Evolutionary conservation across 2,888 invertebrate species (phyloP).

Genomic region (Leptinotarsa juncta): DNA sequence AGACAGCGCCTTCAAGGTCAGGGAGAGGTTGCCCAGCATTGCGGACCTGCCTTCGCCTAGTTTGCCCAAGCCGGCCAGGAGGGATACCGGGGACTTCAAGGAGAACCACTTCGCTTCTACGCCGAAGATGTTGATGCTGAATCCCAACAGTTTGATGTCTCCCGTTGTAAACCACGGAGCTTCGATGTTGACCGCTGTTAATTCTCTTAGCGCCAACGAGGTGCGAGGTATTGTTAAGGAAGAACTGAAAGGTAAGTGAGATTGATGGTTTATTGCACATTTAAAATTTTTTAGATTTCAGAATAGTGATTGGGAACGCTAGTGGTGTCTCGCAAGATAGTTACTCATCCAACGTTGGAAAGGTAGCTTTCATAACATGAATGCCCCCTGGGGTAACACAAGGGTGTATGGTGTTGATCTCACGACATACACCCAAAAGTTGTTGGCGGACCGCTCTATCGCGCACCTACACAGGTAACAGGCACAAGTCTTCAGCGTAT

Average conservation of each 20-base stretch:
- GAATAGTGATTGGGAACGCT: too few species aligned
- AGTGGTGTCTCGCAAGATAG: too few species aligned
- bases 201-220: conserved; percentile 38
- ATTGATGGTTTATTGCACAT: too few species aligned
- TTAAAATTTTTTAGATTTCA: too few species aligned
- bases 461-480: too few species aligned
- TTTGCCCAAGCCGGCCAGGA: conserved; percentile 31
- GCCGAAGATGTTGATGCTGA: conserved; percentile 39
- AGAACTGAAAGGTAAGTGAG: conserved; percentile 45
- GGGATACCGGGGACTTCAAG: conserved; percentile 34
- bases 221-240: conserved; percentile 42
- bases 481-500: too few species aligned
- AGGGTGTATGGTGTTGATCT: too few species aligned
- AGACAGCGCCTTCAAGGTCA: conserved; percentile 29
- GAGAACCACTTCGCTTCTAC: conserved; percentile 45
- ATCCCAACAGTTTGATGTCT: background rate
- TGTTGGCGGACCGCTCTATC: too few species aligned
- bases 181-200: conserved; percentile 26
- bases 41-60: conserved; percentile 28
- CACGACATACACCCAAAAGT: too few species aligned
- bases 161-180: conserved; percentile 28
- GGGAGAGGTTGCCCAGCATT: conserved; percentile 26
- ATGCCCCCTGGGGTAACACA: too few species aligned
- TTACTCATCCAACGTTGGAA: too few species aligned
- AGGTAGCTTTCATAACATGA: too few species aligned